These are phyloP conservation scores for Euphonia xanthogaster DNA, from an alignment of 2,797 vertebrate genomes.

Conservation along the genomic window DNA sequence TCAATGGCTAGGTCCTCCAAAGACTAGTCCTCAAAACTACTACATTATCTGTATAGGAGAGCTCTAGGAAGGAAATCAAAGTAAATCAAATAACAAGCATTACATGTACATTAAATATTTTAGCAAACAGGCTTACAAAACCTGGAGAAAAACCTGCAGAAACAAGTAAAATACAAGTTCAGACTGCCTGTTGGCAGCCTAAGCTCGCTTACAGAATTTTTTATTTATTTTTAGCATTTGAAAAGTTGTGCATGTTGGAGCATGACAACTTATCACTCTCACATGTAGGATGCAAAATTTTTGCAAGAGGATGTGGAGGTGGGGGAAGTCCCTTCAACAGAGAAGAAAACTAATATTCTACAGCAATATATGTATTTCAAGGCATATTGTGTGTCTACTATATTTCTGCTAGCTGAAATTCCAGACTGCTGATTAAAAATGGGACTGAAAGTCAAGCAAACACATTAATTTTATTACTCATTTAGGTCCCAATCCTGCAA, in stretches of 20 bases:
- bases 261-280: conserved; percentile 9
- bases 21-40: background rate
- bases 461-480: background rate
- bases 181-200: background rate
- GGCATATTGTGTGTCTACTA: background rate
- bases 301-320: background rate
- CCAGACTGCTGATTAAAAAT: background rate
- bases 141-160: background rate
- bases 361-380: background rate
- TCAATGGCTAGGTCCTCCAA: background rate
- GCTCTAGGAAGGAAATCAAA: background rate
- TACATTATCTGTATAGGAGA: background rate
- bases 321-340: conserved; percentile 29
- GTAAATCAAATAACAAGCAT: background rate
- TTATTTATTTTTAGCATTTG: conserved; percentile 15
- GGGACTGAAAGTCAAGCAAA: conserved; percentile 4
- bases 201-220: background rate
- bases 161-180: conserved; percentile 28
- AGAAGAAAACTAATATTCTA: background rate
- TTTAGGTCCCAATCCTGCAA: background rate
- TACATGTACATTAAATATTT: background rate
- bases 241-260: conserved; percentile 11
- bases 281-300: background rate
- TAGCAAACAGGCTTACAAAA: background rate
- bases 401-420: conserved; percentile 18